These are phyloP conservation scores for Oncorhynchus tshawytscha DNA, from an alignment of 2,113 vertebrate species.

Conservation along the genomic window DNA sequence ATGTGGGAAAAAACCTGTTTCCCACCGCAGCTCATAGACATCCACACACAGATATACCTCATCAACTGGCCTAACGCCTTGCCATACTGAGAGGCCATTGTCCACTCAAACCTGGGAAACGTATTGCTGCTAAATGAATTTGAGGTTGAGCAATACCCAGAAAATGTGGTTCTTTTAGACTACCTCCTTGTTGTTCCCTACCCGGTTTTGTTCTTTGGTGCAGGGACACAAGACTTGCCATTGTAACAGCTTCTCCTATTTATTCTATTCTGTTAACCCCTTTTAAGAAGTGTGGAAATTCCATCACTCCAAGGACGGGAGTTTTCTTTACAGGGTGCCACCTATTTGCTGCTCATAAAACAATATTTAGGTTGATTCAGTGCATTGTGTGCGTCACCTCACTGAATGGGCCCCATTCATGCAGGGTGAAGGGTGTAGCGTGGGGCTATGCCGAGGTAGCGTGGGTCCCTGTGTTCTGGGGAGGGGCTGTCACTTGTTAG, in stretches of 20 bases:
- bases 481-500: slow-evolving; percentile 77
- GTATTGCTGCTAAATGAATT: slow-evolving; percentile 37
- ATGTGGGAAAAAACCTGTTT: slow-evolving; percentile 1
- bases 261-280: slow-evolving; percentile 60
- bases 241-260: slow-evolving; percentile 39
- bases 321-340: slow-evolving; percentile 78
- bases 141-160: slow-evolving; percentile 35
- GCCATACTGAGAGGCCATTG: slow-evolving; percentile 30
- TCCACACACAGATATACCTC: neutral
- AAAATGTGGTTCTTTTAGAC: slow-evolving; percentile 17
- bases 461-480: slow-evolving; percentile 77
- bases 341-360: slow-evolving; percentile 87
- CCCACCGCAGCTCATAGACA: neutral
- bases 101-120: slow-evolving; percentile 33
- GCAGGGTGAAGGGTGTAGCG: slow-evolving; percentile 78
- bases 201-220: slow-evolving; percentile 33
- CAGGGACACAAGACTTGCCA: slow-evolving; percentile 43
- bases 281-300: slow-evolving; percentile 70
- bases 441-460: slow-evolving; percentile 73
- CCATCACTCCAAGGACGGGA: slow-evolving; percentile 70
- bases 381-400: slow-evolving; percentile 79
- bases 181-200: slow-evolving; percentile 31
- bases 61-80: slow-evolving; percentile 11
- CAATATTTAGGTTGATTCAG: slow-evolving; percentile 86
- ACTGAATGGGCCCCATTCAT: slow-evolving; percentile 80